Evolutionary conservation across 2,113 vertebrate species (phyloP), one percentile per base, ranked within the genome.

Genomic region (Talpa occidentalis): DNA sequence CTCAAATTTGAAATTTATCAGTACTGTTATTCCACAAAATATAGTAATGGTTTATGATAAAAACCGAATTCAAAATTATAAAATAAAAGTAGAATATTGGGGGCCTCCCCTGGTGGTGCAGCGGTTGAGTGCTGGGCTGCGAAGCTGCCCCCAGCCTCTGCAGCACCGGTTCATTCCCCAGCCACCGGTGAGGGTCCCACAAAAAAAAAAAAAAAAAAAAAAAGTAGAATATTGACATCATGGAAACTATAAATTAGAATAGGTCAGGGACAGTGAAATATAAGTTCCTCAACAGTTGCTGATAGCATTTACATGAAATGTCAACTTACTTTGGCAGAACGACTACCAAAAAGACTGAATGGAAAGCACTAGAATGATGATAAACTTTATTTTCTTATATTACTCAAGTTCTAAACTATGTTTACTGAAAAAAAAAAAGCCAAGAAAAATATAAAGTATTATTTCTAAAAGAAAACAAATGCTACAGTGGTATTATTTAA

Each of bases 391-490:
- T 81, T 79, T 73, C 42, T 60, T 94, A 37, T 89, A 74, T 40
- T 78, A 52, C 37, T 62, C n/a, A 94, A 86, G 81, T 91, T 62
- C 22, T 96, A 32, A 10, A 74, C 22, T 69, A 56, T 47, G 5
- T 7, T 78, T 89, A 52, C 3, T 69, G 6, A 66, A 72, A 40
- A 24, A 32, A 5, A 22, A 79, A 78, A 60, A 70, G 47, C 47
- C 16, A n/a, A 62, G 6, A 79, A 52, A 77, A 69, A 47, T n/a
- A 7, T 66, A 72, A 91, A 88, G 37, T 81, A 79, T 2, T 32
- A 30, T 30, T 91, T 95, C 42, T 62, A 54, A 85, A 72, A 90
- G n/a, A 89, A 93, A 93, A 30, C 26, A 59, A 82, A 76, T 21
- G 14, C n/a, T 69, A 42, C 0, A 6, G 21, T 52, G 52, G 19